Conservation (phyloP, 1,140 invertebrate species). For the Drosophila melanica region DNA sequence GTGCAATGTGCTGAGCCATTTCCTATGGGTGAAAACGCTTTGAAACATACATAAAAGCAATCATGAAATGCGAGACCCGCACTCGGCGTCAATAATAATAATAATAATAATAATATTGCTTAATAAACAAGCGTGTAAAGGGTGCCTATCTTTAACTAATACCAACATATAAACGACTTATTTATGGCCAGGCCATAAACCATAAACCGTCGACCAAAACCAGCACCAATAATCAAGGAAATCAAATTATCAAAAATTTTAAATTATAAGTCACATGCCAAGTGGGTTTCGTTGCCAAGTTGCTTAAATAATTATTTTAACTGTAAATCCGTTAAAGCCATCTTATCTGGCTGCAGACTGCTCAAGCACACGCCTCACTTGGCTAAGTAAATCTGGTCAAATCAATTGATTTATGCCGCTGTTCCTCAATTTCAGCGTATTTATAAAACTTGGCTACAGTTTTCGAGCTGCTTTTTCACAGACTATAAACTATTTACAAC, state of each 20-base stretch:
- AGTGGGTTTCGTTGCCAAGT: slow-evolving; percentile 13
- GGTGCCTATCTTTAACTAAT: slow-evolving; percentile 20
- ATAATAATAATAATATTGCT: slow-evolving; percentile 38
- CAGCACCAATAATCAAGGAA: slow-evolving; percentile 34
- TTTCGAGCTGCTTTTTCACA: slow-evolving; percentile 24
- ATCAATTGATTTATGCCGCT: slow-evolving; percentile 41
- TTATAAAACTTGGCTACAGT: slow-evolving; percentile 4
- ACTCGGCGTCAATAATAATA: slow-evolving; percentile 10
- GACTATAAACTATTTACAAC: slow-evolving; percentile 49
- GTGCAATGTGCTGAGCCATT: slow-evolving; percentile 44
- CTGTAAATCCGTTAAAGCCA: slow-evolving; percentile 13
- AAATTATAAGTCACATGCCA: slow-evolving; percentile 22
- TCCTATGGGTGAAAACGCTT: slow-evolving; percentile 14
- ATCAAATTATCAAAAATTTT: slow-evolving; percentile 18
- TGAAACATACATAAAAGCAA: slow-evolving; percentile 11
- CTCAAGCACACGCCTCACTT: not conserved
- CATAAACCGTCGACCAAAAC: slow-evolving; percentile 8
- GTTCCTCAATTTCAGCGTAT: not conserved
- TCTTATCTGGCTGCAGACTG: slow-evolving; percentile 22
- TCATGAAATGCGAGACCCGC: slow-evolving; percentile 47
- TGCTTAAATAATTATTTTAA: slow-evolving; percentile 19
- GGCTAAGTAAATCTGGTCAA: slow-evolving; percentile 38
- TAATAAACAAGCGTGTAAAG: slow-evolving; percentile 35
- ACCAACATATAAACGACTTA: not conserved
- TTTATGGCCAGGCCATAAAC: slow-evolving; percentile 26